These are phyloP conservation scores for Tenthredo livida DNA, from an alignment of 2,888 invertebrate species.

Conservation along the genomic window DNA sequence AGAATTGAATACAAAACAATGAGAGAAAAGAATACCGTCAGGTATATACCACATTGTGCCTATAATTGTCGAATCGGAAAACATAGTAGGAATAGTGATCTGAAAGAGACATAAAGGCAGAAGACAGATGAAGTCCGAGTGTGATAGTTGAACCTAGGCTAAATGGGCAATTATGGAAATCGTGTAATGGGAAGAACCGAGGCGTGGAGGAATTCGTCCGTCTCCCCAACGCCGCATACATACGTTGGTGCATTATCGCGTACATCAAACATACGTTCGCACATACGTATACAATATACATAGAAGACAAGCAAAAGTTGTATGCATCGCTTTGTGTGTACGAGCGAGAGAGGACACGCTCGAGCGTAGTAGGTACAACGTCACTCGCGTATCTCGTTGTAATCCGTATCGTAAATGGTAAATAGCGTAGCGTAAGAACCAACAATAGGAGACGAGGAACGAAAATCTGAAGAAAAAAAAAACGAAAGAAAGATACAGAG, in stretches of 20 bases:
- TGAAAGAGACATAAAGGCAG: neutral
- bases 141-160: conserved; percentile 7
- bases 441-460: neutral
- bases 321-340: neutral
- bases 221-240: neutral
- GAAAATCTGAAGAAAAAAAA: neutral
- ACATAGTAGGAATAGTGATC: neutral
- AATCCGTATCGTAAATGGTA: conserved; percentile 1
- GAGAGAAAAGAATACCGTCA: neutral
- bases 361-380: conserved; percentile 26
- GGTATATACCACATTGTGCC: neutral
- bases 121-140: conserved; percentile 4
- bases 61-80: neutral
- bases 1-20: neutral
- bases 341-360: neutral
- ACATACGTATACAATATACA: neutral
- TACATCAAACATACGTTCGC: neutral
- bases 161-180: conserved; percentile 33
- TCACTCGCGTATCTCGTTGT: neutral
- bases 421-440: neutral
- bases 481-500: neutral
- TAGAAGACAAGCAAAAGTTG: neutral
- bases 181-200: neutral
- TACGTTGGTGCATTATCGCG: neutral
- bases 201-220: conserved; percentile 25